These are phyloP conservation scores for Zoanthus solanderi DNA, from an alignment of 92 coral and sea anemone species.

Conservation along the genomic window DNA sequence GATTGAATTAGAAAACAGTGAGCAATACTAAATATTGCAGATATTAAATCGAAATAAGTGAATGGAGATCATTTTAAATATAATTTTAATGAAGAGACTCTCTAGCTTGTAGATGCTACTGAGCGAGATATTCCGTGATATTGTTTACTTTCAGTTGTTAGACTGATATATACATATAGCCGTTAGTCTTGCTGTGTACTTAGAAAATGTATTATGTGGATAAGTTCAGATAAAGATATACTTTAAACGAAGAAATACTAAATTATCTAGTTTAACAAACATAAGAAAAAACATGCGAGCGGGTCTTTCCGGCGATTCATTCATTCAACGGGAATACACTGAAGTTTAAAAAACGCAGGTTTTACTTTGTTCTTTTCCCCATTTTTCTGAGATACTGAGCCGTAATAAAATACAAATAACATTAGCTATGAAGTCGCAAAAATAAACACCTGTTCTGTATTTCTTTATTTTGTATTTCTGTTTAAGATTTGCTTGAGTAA, in stretches of 20 bases:
- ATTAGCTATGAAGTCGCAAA: not conserved
- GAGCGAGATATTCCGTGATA: not conserved
- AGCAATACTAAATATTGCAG: not conserved
- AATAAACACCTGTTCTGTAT: not conserved
- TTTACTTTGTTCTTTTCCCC: not conserved
- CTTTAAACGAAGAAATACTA: not conserved
- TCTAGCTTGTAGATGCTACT: not conserved
- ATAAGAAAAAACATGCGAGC: not conserved
- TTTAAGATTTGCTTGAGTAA: not conserved
- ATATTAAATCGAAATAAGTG: not conserved
- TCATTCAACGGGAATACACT: not conserved
- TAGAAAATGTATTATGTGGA: not conserved
- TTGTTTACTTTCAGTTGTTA: not conserved
- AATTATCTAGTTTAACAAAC: not conserved
- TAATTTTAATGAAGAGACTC: not conserved
- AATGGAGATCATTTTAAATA: not conserved
- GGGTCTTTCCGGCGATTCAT: not conserved
- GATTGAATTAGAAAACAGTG: not conserved
- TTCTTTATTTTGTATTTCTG: not conserved
- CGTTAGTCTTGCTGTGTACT: not conserved
- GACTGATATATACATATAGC: not conserved
- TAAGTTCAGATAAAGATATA: not conserved
- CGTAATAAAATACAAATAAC: not conserved
- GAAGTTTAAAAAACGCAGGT: not conserved
- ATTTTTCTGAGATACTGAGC: not conserved